These are phyloP conservation scores for Trogon surrucura DNA, from an alignment of 2,113 vertebrate genomes.

Conservation along the genomic window DNA sequence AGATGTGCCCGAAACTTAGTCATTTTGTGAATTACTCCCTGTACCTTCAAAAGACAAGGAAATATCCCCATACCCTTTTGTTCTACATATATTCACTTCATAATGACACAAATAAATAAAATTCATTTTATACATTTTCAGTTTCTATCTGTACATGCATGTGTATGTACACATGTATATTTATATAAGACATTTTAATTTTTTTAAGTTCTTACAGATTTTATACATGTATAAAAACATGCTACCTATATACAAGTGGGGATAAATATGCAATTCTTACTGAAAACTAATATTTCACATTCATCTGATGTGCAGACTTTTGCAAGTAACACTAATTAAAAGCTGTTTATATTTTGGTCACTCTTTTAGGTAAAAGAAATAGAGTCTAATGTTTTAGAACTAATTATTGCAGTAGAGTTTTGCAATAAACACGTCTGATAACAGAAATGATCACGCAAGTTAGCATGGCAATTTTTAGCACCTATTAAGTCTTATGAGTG, in stretches of 20 bases:
- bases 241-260: background rate
- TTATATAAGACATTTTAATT: background rate
- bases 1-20: background rate
- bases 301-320: background rate
- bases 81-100: background rate
- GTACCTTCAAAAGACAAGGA: background rate
- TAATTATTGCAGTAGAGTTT: slow-evolving; percentile 13
- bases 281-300: background rate
- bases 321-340: background rate
- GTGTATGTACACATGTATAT: background rate
- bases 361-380: background rate
- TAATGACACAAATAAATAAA: background rate
- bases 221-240: background rate
- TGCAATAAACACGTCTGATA: slow-evolving; percentile 4
- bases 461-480: slow-evolving; percentile 16
- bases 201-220: background rate
- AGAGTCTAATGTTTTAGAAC: background rate
- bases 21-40: background rate
- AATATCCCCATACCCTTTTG: background rate
- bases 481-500: background rate
- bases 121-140: background rate
- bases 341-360: background rate
- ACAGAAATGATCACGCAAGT: background rate
- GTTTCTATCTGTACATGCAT: background rate
- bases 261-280: background rate